Evolutionary conservation across 2,888 invertebrate species (phyloP), one percentile per base, ranked within the genome.

Genomic region (Lithophane socia): DNA sequence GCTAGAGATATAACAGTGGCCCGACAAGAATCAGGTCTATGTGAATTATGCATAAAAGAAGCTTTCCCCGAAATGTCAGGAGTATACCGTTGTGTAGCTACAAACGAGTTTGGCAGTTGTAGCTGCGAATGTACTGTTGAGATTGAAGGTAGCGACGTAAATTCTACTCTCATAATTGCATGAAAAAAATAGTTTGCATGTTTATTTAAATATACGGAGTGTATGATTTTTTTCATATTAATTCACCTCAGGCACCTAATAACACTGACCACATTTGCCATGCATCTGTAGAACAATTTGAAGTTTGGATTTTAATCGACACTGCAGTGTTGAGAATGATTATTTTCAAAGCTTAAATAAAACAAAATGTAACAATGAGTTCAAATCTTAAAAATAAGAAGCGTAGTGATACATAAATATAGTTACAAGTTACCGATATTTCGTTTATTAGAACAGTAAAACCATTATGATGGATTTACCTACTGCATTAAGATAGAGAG

Each of bases 21-120:
- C 60, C 98, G 98, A 93, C 98, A 98, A 90, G 97, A 97, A 84
- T 98, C 98, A 90, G 99, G 99, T 82, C 96, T 97, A 79, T 98
- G 98, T 91, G 98, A 98, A 92, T 96, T 99, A 86, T 97, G 98
- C 84, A 98, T 99, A 87, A 97, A 97, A 84, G 99, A 99, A 97
- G 99, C 98, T 72, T 98, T 98, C 91, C 98, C 98, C 21, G 99
- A 99, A 97, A 98, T 99, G 97, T 98, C 98, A 90, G 99, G 99
- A 79, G 97, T 97, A 92, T 99, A 99, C 93, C 97, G 97, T 79
- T 99, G 99, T 94, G 97, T 97, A 90, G 99, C 99, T 70, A 97
- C 97, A 73, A 99, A 99, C 95, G 97, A 98, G 90, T 97, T 98
- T 89, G 99, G 99, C 87, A 98, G 98, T 97, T 98, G 98, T 90